These are phyloP conservation scores for Adoxophyes honmai DNA, from an alignment of 1,140 invertebrate genomes.

Conservation along the genomic window DNA sequence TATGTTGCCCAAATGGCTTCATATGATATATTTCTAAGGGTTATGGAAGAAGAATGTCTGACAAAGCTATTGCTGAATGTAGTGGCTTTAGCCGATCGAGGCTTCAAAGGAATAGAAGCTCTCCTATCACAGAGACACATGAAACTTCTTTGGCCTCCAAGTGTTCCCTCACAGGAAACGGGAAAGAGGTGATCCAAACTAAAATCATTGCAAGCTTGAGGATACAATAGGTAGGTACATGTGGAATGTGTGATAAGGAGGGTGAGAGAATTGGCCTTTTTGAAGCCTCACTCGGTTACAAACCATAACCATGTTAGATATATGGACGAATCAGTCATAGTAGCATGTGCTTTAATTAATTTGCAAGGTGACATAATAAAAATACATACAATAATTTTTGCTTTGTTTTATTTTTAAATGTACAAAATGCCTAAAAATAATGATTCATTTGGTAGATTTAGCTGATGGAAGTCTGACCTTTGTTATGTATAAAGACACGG, in stretches of 20 bases:
- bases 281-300: slow-evolving; percentile 30
- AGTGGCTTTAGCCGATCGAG: slow-evolving; percentile 39
- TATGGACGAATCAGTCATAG: slow-evolving; percentile 28
- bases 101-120: slow-evolving; percentile 26
- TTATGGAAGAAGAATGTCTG: slow-evolving; percentile 29
- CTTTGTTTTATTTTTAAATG: slow-evolving; percentile 6
- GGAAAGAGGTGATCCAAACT: slow-evolving; percentile 26
- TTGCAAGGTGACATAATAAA: slow-evolving; percentile 20
- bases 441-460: too few species aligned
- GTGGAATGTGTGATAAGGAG: slow-evolving; percentile 38
- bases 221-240: too few species aligned
- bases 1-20: slow-evolving; percentile 31
- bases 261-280: slow-evolving; percentile 34
- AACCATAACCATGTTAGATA: slow-evolving; percentile 25
- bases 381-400: slow-evolving; percentile 10
- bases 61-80: slow-evolving; percentile 26
- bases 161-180: background rate
- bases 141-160: slow-evolving; percentile 1
- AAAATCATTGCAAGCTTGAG: slow-evolving; percentile 40
- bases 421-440: too few species aligned
- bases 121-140: slow-evolving; percentile 15
- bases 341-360: slow-evolving; percentile 31
- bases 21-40: slow-evolving; percentile 37
- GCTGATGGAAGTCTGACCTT: too few species aligned
- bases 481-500: too few species aligned